These are phyloP conservation scores for Acomys russatus DNA, from an alignment of 2,797 vertebrate genomes.

Conservation along the genomic window DNA sequence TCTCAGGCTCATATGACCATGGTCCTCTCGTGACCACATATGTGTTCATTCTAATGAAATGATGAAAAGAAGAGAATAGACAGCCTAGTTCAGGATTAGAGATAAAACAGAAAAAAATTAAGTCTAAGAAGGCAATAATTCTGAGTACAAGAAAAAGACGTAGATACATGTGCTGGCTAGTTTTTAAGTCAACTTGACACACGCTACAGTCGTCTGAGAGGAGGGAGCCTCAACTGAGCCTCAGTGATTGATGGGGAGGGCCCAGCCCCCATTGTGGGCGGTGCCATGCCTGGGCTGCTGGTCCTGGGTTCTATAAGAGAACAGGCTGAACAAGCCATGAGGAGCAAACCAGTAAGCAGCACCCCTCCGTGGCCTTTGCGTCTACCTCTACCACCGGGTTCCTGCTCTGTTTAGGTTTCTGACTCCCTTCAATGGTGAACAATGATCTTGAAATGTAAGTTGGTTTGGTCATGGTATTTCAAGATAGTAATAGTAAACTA, in stretches of 20 bases:
- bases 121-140: conserved; percentile 40
- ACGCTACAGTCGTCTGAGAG: background rate
- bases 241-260: background rate
- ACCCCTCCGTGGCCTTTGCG: background rate
- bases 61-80: background rate
- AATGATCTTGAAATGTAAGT: background rate
- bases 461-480: background rate
- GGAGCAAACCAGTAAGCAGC: background rate
- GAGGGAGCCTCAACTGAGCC: background rate
- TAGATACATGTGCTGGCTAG: background rate
- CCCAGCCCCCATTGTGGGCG: background rate
- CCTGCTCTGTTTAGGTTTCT: background rate
- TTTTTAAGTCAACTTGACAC: background rate
- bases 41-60: conserved; percentile 3
- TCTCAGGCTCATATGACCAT: background rate
- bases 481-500: background rate
- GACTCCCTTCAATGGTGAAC: background rate
- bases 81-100: background rate
- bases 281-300: background rate
- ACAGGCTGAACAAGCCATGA: background rate
- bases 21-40: background rate
- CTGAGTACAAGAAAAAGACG: conserved; percentile 11
- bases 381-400: background rate
- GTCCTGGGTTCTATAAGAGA: background rate
- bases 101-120: conserved; percentile 18